These are phyloP conservation scores for Ancistrus triradiatus DNA, from an alignment of 2,113 vertebrate genomes.

Conservation along the genomic window DNA sequence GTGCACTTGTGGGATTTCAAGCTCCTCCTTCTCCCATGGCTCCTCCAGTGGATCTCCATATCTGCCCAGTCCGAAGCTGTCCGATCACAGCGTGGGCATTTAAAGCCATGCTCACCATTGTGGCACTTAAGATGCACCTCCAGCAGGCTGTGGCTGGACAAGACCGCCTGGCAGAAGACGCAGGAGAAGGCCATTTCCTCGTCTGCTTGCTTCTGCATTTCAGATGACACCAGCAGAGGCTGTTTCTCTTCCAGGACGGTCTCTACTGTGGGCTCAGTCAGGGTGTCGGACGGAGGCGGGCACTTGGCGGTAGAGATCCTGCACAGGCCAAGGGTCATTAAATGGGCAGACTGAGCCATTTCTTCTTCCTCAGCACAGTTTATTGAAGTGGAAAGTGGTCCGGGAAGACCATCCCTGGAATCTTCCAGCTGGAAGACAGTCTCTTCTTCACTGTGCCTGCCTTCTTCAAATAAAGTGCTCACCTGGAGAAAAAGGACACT, in stretches of 20 bases:
- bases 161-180: background rate
- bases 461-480: constrained; percentile 60
- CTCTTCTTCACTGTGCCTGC: constrained; percentile 41
- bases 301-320: constrained; percentile 51
- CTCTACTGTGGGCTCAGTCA: constrained; percentile 29
- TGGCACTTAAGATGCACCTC: constrained; percentile 44
- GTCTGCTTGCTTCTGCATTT: constrained; percentile 21
- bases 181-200: constrained; percentile 25
- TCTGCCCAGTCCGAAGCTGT: constrained; percentile 45
- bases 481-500: constrained; percentile 52
- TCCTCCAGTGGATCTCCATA: constrained; percentile 58
- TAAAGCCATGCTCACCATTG: constrained; percentile 38
- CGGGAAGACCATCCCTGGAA: constrained; percentile 19
- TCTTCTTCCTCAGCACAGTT: constrained; percentile 52
- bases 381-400: constrained; percentile 41
- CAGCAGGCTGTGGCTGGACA: constrained; percentile 11
- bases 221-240: background rate
- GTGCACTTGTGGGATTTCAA: constrained; percentile 39
- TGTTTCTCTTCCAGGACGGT: constrained; percentile 5
- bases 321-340: constrained; percentile 62
- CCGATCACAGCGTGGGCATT: constrained; percentile 50
- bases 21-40: constrained; percentile 22
- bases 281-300: constrained; percentile 15
- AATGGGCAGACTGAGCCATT: constrained; percentile 62
- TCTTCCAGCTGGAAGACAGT: constrained; percentile 55